phyloP scores from a whole-genome alignment of 2,113 vertebrate genomes.

The Fregetta grallaria region DNA sequence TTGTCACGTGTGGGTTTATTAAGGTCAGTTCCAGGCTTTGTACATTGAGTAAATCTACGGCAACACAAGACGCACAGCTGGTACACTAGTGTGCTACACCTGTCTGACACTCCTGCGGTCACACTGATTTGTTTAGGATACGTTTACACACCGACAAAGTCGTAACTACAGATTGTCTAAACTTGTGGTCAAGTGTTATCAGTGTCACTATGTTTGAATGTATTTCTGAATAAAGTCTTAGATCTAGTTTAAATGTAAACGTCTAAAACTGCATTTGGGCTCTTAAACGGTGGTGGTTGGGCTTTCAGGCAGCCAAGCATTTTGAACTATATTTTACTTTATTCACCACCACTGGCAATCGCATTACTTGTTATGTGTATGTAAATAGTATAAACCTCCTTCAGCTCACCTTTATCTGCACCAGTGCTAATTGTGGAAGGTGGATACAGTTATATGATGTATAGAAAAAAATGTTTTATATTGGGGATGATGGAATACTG shows the following conservation, averaged over 20 bases:
- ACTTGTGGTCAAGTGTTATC: not conserved
- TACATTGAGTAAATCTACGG: not conserved
- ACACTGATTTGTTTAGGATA: not conserved
- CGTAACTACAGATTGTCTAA: not conserved
- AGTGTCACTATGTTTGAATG: not conserved
- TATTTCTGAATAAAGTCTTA: not conserved
- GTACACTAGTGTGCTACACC: not conserved
- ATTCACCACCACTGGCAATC: not conserved
- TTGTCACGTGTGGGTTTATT: not conserved
- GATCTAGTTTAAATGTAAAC: not conserved
- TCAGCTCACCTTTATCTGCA: not conserved
- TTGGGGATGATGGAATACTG: not conserved
- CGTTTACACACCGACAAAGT: not conserved
- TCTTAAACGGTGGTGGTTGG: not conserved
- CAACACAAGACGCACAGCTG: not conserved
- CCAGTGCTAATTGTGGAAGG: not conserved
- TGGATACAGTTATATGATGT: not conserved
- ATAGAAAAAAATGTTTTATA: not conserved
- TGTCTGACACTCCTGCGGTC: not conserved
- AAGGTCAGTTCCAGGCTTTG: not conserved
- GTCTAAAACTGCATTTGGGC: not conserved
- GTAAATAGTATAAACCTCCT: not conserved
- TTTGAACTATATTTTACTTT: not conserved
- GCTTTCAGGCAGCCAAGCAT: not conserved
- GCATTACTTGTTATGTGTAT: not conserved